phyloP scores from a whole-genome alignment of 2,113 vertebrate genomes.

The Anarrhichthys ocellatus region DNA sequence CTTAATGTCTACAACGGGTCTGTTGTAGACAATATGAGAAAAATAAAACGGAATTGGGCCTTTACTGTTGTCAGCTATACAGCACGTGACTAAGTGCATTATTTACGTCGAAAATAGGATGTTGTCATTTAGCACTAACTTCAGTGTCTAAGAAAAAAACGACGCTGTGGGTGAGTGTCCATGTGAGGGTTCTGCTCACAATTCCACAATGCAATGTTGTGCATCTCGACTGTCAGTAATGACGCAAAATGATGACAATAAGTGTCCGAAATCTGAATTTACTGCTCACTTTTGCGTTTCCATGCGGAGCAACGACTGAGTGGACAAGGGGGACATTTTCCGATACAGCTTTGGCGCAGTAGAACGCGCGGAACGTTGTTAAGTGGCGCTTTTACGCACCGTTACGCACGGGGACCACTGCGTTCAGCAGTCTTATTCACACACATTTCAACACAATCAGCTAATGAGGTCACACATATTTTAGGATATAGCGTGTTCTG shows the following conservation, averaged over 20 bases:
- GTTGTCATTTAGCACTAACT: not conserved
- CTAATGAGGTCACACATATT: not conserved
- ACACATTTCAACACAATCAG: not conserved
- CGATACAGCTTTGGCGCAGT: not conserved
- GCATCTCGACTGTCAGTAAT: not conserved
- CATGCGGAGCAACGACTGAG: not conserved
- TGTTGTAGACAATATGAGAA: not conserved
- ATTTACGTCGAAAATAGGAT: not conserved
- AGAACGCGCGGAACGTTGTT: not conserved
- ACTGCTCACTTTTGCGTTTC: not conserved
- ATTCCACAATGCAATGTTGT: not conserved
- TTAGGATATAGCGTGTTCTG: not conserved
- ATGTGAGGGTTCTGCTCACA: not conserved
- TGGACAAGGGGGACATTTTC: not conserved
- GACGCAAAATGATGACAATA: not conserved
- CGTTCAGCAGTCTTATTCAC: too few species aligned
- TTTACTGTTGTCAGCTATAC: not conserved
- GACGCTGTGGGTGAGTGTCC: not conserved
- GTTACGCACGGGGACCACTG: slow-evolving; percentile 9
- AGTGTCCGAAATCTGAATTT: not conserved
- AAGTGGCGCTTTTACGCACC: slow-evolving; percentile 15
- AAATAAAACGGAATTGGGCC: too few species aligned
- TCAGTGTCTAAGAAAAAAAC: not conserved
- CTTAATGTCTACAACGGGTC: not conserved
- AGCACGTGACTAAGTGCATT: not conserved